These are phyloP conservation scores for Ctenosaura bakeri DNA, from an alignment of 2,797 vertebrate genomes.

Conservation along the genomic window DNA sequence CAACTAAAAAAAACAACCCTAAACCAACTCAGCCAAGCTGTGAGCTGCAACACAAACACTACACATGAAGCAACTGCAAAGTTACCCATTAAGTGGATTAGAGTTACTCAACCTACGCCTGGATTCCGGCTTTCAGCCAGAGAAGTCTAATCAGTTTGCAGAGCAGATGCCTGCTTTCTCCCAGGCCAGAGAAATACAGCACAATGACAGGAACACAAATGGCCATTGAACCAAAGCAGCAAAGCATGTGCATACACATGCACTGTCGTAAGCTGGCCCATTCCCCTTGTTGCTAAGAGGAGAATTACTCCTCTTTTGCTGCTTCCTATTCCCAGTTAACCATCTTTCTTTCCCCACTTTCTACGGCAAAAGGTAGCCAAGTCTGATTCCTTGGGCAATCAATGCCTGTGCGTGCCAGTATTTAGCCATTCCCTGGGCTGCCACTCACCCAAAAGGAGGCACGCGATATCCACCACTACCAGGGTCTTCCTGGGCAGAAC, in stretches of 20 bases:
- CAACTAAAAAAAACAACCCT: background rate
- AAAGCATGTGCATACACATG: too few relatives aligned
- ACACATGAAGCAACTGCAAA: conserved; percentile 1
- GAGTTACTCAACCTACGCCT: background rate
- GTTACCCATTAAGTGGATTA: background rate
- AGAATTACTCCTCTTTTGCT: background rate
- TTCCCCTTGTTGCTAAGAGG: background rate
- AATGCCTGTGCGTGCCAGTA: background rate
- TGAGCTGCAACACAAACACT: background rate
- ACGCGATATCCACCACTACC: conserved; percentile 46
- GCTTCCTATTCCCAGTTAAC: background rate
- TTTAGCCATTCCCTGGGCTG: background rate
- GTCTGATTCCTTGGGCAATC: background rate
- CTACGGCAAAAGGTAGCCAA: too few relatives aligned
- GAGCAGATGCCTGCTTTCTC: background rate
- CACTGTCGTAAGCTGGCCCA: background rate
- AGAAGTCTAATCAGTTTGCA: background rate
- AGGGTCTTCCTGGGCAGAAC: conserved; percentile 8
- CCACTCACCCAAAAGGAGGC: conserved; percentile 48
- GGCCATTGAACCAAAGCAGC: background rate
- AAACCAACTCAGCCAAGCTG: background rate
- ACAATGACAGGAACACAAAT: background rate
- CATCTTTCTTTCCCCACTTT: too few relatives aligned
- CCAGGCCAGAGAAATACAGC: background rate
- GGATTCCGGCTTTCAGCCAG: background rate